These are phyloP conservation scores for Cossypha dichroa DNA, from an alignment of 2,797 vertebrate species.

Conservation along the genomic window DNA sequence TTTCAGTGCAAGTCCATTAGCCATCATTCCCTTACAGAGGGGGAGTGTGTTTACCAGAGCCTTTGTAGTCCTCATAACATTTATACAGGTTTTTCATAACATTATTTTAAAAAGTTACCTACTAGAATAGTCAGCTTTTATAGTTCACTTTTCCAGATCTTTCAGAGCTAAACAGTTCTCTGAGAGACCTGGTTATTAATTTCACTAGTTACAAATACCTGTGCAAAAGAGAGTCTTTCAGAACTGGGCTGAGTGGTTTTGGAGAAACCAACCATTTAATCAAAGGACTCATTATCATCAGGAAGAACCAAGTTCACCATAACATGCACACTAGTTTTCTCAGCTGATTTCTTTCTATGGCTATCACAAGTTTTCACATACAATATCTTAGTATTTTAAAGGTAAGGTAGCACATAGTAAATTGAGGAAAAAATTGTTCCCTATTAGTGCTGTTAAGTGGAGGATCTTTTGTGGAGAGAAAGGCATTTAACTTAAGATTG, in stretches of 20 bases:
- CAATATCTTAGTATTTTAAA: fast-evolving
- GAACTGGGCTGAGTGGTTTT: neutral
- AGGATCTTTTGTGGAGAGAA: neutral
- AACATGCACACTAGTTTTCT: neutral
- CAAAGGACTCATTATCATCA: neutral
- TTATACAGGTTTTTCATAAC: neutral
- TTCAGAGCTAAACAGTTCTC: neutral
- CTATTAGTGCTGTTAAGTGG: neutral
- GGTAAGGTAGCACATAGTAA: fast-evolving
- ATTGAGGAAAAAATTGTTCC: neutral
- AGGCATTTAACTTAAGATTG: neutral
- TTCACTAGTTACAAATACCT: neutral
- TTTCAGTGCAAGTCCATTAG: neutral
- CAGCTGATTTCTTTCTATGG: neutral
- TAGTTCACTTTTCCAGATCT: neutral
- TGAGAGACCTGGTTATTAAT: neutral
- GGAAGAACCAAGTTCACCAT: neutral
- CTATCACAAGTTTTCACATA: neutral
- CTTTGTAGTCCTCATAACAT: neutral
- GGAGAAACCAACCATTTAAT: neutral
- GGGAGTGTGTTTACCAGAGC: fast-evolving
- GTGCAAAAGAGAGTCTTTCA: neutral
- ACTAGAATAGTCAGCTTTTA: neutral
- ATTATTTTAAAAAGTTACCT: neutral
- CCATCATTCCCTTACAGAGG: neutral